A percentile compares a stretch with the other conserved stretches of the same genome.
These are phyloP conservation scores for Sinotaia quadrata DNA, from an alignment of 2,888 invertebrate genomes.

Conservation along the genomic window DNA sequence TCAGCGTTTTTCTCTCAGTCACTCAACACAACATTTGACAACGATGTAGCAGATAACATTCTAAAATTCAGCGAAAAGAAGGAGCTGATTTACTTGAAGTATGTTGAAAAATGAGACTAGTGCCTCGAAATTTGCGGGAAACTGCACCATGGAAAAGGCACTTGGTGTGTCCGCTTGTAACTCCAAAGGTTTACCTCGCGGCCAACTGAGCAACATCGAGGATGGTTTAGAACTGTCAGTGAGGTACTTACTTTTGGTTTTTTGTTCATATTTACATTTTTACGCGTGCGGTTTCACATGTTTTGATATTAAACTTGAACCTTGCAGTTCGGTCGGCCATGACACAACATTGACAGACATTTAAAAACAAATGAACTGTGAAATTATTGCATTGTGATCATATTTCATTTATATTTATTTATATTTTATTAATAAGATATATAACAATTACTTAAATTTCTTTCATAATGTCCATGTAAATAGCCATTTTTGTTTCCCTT, in stretches of 20 bases:
- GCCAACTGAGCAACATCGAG: conserved; percentile 49
- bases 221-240: conserved; percentile 55
- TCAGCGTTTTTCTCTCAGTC: conserved; percentile 26
- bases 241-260: conserved; percentile 39
- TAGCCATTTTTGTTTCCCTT: too few species aligned
- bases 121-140: conserved; percentile 18
- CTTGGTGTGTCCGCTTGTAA: conserved; percentile 17
- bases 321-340: too few species aligned
- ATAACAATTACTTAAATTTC: too few species aligned
- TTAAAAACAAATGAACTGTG: too few species aligned
- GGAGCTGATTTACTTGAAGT: conserved; percentile 18
- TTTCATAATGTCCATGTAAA: too few species aligned
- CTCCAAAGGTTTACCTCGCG: conserved; percentile 28
- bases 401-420: too few species aligned
- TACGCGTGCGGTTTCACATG: too few species aligned
- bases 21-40: conserved; percentile 10
- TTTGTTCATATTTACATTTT: background rate
- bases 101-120: conserved; percentile 19
- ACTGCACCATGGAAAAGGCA: conserved; percentile 9
- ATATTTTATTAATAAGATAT: too few species aligned
- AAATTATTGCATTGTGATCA: too few species aligned
- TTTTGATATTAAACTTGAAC: too few species aligned
- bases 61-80: conserved; percentile 10
- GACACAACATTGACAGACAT: too few species aligned
- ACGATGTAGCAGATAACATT: conserved; percentile 28